Percentiles rank a stretch among this genome's conserved stretches.
Evolutionary conservation across 37 sponge, comb jelly and placozoan species (phyloP).

Genomic region (Mnemiopsis leidyi): DNA sequence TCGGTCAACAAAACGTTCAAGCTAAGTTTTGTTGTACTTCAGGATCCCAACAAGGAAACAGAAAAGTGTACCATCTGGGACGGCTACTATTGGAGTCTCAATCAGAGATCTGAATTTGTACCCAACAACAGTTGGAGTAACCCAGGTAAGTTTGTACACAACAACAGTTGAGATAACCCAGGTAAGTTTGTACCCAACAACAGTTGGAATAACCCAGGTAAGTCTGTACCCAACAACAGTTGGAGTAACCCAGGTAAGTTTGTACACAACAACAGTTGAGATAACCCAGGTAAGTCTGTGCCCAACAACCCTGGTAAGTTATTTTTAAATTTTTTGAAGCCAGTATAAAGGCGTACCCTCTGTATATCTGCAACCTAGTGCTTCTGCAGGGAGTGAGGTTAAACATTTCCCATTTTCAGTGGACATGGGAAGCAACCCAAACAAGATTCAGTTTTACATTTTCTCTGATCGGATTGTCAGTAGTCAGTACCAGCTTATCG

Average conservation of each 20-base stretch:
- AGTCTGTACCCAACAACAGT: too few species aligned
- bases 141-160: background rate
- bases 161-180: too few species aligned
- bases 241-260: too few species aligned
- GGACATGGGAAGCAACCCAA: background rate
- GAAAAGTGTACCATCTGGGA: background rate
- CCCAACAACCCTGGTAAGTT: too few species aligned
- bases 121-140: background rate
- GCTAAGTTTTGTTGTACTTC: too few species aligned
- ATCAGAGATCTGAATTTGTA: conserved; percentile 14
- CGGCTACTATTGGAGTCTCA: conserved; percentile 61
- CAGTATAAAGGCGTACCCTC: too few species aligned
- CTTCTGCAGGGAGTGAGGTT: too few species aligned
- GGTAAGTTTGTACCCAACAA: background rate
- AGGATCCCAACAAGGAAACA: background rate
- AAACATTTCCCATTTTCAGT: background rate
- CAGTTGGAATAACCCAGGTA: background rate
- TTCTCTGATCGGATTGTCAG: conserved; percentile 52
- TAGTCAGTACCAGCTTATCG: conserved; percentile 48
- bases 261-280: background rate
- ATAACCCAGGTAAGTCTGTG: background rate
- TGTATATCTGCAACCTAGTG: too few species aligned
- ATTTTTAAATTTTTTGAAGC: too few species aligned
- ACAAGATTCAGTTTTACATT: conserved; percentile 33
- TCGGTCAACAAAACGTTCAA: too few species aligned